Base-by-base conservation (phyloP, 2,888 invertebrate genomes). In the Carterocephalus palaemon region DNA sequence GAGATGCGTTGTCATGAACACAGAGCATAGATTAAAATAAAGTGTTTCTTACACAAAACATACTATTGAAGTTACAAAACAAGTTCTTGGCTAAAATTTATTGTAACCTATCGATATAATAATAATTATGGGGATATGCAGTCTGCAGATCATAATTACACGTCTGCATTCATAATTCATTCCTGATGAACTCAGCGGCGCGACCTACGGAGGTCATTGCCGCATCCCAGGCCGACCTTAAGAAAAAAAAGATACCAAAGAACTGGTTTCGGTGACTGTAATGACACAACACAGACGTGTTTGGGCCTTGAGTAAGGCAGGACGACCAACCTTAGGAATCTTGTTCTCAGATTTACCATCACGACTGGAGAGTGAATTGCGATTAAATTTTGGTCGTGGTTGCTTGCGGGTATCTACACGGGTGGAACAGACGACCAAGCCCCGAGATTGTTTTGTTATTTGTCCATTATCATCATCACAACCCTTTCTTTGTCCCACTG, bases 121-220 rank as follows among this genome's bases (percentile, higher is more conserved):
- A 28, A 13, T 15, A 7, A 1, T 26, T 26, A 26, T 6, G 4
- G n/a, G n/a, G 15, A 12, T 26, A 26, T n/a, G n/a, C n/a, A n/a
- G n/a, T n/a, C n/a, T n/a, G n/a, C n/a, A n/a, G n/a, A n/a, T n/a
- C n/a, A n/a, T n/a, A n/a, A n/a, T n/a, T n/a, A n/a, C n/a, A n/a
- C n/a, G n/a, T n/a, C n/a, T n/a, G n/a, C 26, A 26, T 12, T 12
- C 10, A 12, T 28, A 15, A 12, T 13, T 15, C 8, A 29, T n/a
- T n/a, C 23, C 15, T 33, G 20, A 33, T 33, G 12, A 6, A 20
- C 20, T 2, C 2, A 5, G 15, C 8, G 8, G 8, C 10, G 26
- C 45, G 51, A 52, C 49, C 51, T 45, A 22, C 45, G 33, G 51
- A 49, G 51, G 47, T 49, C 51, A 36, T 49, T 49, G 51, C 29